Percentiles rank a stretch among this genome's conserved stretches.
These are phyloP conservation scores for Calonectris borealis DNA, from an alignment of 2,113 vertebrate species.

Conservation along the genomic window DNA sequence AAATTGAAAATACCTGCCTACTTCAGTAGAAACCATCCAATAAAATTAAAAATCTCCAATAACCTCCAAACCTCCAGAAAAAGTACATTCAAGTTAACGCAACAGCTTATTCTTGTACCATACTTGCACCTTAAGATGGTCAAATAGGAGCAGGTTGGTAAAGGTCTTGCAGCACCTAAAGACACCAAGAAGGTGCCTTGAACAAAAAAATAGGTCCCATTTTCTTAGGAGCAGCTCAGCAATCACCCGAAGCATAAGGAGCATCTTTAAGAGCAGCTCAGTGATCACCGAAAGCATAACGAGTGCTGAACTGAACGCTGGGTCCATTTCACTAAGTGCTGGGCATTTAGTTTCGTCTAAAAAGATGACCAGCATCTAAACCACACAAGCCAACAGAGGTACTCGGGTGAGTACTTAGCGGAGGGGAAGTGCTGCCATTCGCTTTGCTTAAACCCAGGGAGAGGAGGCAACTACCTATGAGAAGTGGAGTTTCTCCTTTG, in stretches of 20 bases:
- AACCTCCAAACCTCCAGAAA: not conserved
- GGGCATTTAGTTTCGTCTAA: not conserved
- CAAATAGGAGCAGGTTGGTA: not conserved
- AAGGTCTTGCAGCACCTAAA: not conserved
- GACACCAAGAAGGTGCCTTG: not conserved
- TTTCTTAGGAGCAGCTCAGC: not conserved
- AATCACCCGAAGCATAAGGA: not conserved
- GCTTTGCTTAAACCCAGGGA: not conserved
- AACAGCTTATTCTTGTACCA: not conserved
- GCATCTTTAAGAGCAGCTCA: not conserved
- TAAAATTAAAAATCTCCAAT: not conserved
- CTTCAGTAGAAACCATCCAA: not conserved
- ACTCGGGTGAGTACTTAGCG: not conserved
- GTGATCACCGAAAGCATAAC: not conserved
- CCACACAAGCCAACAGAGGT: not conserved
- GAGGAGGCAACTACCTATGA: conserved; percentile 75
- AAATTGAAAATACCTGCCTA: not conserved
- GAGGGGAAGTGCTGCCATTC: not conserved
- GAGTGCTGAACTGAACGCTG: not conserved
- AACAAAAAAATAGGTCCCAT: not conserved
- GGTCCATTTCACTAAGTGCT: not conserved
- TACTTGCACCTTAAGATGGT: not conserved
- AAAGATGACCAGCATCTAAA: not conserved
- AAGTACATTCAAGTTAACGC: not conserved
- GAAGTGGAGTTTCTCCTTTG: conserved; percentile 82